Percentiles rank a stretch among this genome's conserved stretches.
phyloP scores from a whole-genome alignment of 2,113 vertebrate species.

The Barnardius zonarius region DNA sequence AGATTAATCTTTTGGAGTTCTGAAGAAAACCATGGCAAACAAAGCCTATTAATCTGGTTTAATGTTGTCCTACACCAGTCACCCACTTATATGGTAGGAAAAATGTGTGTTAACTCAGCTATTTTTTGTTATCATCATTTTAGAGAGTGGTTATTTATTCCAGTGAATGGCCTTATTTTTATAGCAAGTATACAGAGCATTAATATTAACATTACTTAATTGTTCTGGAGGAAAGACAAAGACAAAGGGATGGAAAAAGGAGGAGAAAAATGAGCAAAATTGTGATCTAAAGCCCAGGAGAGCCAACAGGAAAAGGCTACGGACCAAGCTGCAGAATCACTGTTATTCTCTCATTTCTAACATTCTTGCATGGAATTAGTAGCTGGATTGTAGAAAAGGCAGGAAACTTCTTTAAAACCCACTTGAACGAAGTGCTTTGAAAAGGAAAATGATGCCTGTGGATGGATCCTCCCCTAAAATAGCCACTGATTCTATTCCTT shows the following conservation, averaged over 20 bases:
- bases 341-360: background rate
- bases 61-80: background rate
- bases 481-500: background rate
- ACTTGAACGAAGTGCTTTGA: background rate
- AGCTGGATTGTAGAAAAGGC: background rate
- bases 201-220: background rate
- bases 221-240: background rate
- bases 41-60: background rate
- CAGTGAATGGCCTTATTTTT: background rate
- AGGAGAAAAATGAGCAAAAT: background rate
- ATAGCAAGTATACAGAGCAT: background rate
- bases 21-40: background rate
- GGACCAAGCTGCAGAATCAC: background rate
- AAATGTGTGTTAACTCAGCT: background rate
- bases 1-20: background rate
- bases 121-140: background rate
- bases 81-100: background rate
- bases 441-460: background rate
- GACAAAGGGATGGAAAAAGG: background rate
- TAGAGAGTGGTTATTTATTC: background rate
- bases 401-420: background rate
- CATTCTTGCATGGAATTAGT: background rate
- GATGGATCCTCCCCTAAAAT: rapidly evolving
- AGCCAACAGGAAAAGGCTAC: background rate
- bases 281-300: rapidly evolving